Conservation (phyloP, 2,113 vertebrate genomes). For the Carassius auratus region DNA sequence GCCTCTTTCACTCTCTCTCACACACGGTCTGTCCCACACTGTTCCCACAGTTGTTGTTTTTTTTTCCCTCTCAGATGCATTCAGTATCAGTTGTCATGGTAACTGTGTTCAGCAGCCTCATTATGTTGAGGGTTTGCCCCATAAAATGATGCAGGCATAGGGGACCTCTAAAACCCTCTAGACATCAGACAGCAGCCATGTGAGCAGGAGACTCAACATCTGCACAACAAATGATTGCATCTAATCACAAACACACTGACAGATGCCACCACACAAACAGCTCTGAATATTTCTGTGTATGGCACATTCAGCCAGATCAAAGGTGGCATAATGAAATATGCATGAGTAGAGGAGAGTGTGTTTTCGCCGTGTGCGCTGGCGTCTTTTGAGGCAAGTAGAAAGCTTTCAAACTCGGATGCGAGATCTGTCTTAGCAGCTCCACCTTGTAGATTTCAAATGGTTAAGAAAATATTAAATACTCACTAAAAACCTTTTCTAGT, state of each 20-base stretch:
- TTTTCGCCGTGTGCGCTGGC: neutral
- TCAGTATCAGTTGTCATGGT: conserved; percentile 74
- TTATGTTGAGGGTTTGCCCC: conserved; percentile 63
- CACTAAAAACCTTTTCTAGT: neutral
- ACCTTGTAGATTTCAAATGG: neutral
- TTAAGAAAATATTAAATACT: neutral
- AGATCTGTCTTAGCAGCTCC: neutral
- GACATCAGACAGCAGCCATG: conserved; percentile 2
- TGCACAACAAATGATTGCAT: conserved; percentile 32
- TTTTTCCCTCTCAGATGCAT: conserved; percentile 48
- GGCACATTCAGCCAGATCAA: conserved; percentile 43
- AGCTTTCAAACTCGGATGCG: neutral
- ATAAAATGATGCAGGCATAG: conserved; percentile 57
- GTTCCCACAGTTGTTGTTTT: neutral
- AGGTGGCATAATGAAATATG: conserved; percentile 44
- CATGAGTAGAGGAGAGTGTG: conserved; percentile 37
- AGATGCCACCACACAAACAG: conserved; percentile 30
- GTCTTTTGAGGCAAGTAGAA: conserved; percentile 3
- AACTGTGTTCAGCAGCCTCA: conserved; percentile 69
- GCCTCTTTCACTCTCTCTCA: conserved; percentile 16
- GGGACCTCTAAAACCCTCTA: conserved; percentile 60
- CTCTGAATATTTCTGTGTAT: neutral
- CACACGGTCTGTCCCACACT: conserved; percentile 5
- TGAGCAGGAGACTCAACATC: conserved; percentile 29
- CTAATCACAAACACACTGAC: conserved; percentile 10